Base-by-base conservation (phyloP, 2,113 vertebrate species). In the Rhabdomys dilectus region DNA sequence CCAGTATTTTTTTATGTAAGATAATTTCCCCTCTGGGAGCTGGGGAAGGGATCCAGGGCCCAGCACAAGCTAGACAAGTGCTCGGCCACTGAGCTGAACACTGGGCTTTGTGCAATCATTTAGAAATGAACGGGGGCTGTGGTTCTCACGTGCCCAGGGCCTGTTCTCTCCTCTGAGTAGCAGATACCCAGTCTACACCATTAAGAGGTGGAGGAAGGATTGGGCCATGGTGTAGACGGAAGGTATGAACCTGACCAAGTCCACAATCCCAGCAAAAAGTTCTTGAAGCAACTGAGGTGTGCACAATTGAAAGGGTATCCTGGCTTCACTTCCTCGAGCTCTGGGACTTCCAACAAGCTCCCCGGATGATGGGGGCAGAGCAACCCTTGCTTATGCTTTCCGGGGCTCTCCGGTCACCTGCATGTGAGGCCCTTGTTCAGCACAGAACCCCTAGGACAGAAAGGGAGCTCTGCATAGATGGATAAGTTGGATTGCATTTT, bases 401-500 rank as follows among this genome's bases (percentile, higher is more conserved):
- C 3, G 81, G 42, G 45, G 31, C 31, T 34, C 48, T 29, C 66
- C 1, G 51, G 75, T 64, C 39, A 11, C 15, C 42, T 56, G 39
- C 9, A 13, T 4, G 45, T 11, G 70, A 29, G 58, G 48, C 62
- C 9, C 73, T 72, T 31, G 4, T n/a, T 53, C 31, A 70, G 31
- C 36, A 7, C 70, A 17, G 84, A n/a, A 39, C 70, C 70, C 36
- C 70, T 7, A 7, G 36, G 70, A 72, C 9, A 72, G 2, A n/a
- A n/a, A n/a, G 36, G 70, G 31, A 36, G 34, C 81, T 53, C 31
- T 13, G 15, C 8, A 7, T 31, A 21, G 1, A 3, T 0, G 21
- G 56, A 45, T 17, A 1, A n/a, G 13, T 4, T 0, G 4, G 1
- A 31, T 5, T 34, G 16, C 4, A n/a, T 34, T 29, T 10, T 12